These are phyloP conservation scores for Thymelicus acteon DNA, from an alignment of 2,888 invertebrate genomes.

Conservation along the genomic window DNA sequence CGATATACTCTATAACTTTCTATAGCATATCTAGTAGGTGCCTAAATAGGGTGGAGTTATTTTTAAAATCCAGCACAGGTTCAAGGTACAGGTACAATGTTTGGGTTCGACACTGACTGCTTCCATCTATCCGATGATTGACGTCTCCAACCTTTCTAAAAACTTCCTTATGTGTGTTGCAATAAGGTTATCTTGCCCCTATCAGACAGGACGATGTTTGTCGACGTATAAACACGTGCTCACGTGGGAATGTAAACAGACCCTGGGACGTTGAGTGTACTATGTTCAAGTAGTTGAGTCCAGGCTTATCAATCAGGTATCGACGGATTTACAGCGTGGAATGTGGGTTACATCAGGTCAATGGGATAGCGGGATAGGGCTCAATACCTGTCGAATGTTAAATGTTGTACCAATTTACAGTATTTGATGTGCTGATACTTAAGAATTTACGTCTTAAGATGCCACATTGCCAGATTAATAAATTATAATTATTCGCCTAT, in stretches of 20 bases:
- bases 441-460: no score
- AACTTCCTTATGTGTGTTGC: not conserved
- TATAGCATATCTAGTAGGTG: no score
- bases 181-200: conserved; percentile 12
- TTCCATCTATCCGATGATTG: conserved; percentile 9
- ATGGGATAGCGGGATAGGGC: conserved; percentile 17
- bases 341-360: conserved; percentile 4
- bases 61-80: conserved; percentile 28
- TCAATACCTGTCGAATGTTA: not conserved
- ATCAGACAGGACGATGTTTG: conserved; percentile 34
- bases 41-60: conserved; percentile 1
- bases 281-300: conserved; percentile 16
- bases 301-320: conserved; percentile 32
- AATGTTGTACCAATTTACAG: not conserved
- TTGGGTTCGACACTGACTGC: conserved; percentile 41
- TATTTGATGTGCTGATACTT: no score
- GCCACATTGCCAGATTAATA: no score
- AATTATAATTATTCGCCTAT: no score
- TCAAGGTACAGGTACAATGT: conserved; percentile 29
- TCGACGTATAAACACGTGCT: conserved; percentile 66
- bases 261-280: conserved; percentile 40
- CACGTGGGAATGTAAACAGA: conserved; percentile 80
- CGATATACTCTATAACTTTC: no score
- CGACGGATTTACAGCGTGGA: conserved; percentile 22
- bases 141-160: not conserved